A percentile compares a stretch with the other conserved stretches of the same genome.
phyloP scores from a whole-genome alignment of 2,113 vertebrate genomes.

The Antechinus flavipes region DNA sequence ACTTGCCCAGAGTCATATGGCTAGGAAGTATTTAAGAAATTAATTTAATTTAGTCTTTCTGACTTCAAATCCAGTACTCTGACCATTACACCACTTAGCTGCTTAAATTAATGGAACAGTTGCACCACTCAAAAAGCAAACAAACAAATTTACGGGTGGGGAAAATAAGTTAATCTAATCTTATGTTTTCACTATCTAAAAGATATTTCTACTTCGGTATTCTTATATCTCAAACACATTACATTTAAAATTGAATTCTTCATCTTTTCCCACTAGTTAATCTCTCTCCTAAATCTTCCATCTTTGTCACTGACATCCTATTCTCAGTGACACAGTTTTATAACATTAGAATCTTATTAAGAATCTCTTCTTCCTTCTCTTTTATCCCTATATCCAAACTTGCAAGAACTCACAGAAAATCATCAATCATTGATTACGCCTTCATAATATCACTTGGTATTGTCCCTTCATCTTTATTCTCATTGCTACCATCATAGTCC shows the following conservation, averaged over 20 bases:
- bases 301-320: background rate
- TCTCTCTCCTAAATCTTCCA: background rate
- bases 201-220: background rate
- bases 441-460: conserved; percentile 3
- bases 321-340: background rate
- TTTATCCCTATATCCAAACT: conserved; percentile 1
- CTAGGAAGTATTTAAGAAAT: background rate
- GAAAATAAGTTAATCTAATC: background rate
- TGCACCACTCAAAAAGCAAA: background rate
- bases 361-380: conserved; percentile 22
- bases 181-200: conserved; percentile 2
- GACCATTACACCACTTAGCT: background rate
- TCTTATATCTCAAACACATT: background rate
- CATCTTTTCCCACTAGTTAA: background rate
- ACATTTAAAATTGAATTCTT: background rate
- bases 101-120: no score
- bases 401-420: background rate
- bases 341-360: background rate
- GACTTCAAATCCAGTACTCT: background rate
- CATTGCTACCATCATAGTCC: background rate
- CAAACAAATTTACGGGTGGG: background rate
- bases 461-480: background rate
- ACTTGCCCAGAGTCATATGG: background rate
- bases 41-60: background rate
- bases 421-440: background rate